Conservation (phyloP, 1,140 invertebrate genomes). For the Apis florea region DNA sequence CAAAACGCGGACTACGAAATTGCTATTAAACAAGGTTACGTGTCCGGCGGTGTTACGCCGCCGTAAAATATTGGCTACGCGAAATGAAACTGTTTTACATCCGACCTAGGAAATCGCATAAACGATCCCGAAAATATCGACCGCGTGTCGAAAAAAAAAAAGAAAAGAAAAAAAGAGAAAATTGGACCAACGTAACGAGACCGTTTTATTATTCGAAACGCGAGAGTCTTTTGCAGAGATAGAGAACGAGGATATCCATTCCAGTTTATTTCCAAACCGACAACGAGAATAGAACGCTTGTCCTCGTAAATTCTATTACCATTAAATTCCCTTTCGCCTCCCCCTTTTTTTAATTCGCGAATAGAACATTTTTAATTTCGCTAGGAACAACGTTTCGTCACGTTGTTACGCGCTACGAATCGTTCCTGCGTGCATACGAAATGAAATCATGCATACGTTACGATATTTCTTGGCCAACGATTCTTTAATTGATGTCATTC, state of each 20-base stretch:
- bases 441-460: not conserved
- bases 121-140: not conserved
- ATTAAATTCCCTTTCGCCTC: not conserved
- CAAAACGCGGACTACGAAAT: too few species aligned
- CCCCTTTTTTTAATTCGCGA: too few species aligned
- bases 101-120: not conserved
- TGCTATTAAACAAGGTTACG: not conserved
- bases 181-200: not conserved
- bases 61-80: not conserved
- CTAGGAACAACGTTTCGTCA: not conserved
- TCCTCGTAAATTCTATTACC: slow-evolving; percentile 2
- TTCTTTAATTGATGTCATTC: not conserved
- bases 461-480: not conserved
- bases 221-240: not conserved
- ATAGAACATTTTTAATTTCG: slow-evolving; percentile 5
- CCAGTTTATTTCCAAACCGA: not conserved
- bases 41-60: not conserved
- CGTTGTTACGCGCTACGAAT: not conserved
- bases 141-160: not conserved
- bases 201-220: slow-evolving; percentile 10
- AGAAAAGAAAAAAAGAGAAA: too few species aligned
- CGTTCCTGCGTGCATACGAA: not conserved
- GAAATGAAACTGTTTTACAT: not conserved
- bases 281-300: not conserved
- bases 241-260: not conserved